A percentile compares a stretch with the other conserved stretches of the same genome.
Conservation (phyloP, 23 tunicate genomes). For the Trididemnum miniatum region DNA sequence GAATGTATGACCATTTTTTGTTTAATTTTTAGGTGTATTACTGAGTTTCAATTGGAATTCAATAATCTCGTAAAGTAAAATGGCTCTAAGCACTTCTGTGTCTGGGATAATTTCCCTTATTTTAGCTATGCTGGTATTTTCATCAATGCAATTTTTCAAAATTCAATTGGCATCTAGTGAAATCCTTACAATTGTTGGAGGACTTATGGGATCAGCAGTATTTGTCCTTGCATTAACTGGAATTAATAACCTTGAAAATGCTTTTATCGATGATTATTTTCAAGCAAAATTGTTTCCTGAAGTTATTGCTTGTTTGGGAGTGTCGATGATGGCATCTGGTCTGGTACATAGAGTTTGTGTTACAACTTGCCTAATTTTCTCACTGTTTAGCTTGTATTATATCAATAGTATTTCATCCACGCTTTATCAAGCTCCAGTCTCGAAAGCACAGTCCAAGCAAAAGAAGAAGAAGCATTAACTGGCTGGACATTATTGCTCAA, state of each 20-base stretch:
- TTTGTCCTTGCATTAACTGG: constrained; percentile 70
- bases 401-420: constrained; percentile 67
- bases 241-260: constrained; percentile 70
- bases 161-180: constrained; percentile 85
- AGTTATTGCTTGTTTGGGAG: constrained; percentile 61
- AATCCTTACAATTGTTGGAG: constrained; percentile 80
- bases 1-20: too few species aligned
- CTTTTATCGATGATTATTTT: constrained; percentile 77
- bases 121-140: constrained; percentile 66
- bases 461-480: constrained; percentile 35
- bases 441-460: constrained; percentile 14
- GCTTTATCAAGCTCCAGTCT: constrained; percentile 49
- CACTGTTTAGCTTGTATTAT: constrained; percentile 57
- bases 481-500: too few species aligned
- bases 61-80: background rate
- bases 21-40: too few species aligned
- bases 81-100: constrained; percentile 46
- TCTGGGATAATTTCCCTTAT: constrained; percentile 65
- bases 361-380: constrained; percentile 78
- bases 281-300: constrained; percentile 95
- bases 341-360: constrained; percentile 91
- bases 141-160: constrained; percentile 88
- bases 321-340: constrained; percentile 67
- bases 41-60: too few species aligned
- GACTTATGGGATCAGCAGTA: constrained; percentile 74